Base-by-base conservation (phyloP, 37 sponge, comb jelly and placozoan species). In the Ianthella basta region DNA sequence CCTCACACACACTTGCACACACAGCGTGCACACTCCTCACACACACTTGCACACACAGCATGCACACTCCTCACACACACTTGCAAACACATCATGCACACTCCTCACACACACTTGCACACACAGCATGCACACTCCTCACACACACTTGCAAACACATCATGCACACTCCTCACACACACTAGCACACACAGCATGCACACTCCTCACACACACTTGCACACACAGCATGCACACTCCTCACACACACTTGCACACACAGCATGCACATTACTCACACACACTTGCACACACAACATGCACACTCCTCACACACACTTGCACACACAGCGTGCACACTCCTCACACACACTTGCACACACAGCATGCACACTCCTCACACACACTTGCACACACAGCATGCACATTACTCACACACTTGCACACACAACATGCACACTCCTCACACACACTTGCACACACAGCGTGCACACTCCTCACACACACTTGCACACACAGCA, bases 141-240 rank as follows among this genome's bases (percentile, higher is more conserved):
- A 44, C 50, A 60, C 60, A 81, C 60, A 75, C 56, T 70, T 73
- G 70, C 74, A 84, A 57, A 44, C 72, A 35, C 36, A 70, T 54
- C 34, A 30, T 33, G 27, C 70, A 30, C 70, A 69, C 70, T 27
- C 70, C 70, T 3, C 70, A 69, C 70, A 69, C 70, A 69, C 70
- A 69, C 70, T 3, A 29, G 27, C 70, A 69, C 70, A 69, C 70
- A 69, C 70, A n/a, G n/a, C n/a, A n/a, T n/a, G n/a, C n/a, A n/a
- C n/a, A n/a, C n/a, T n/a, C n/a, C 70, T 27, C 70, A 69, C 70
- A n/a, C 70, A 69, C 70, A 69, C 70, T 27, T 33, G 1, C 70
- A 69, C 70, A n/a, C 70, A 69, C 70, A n/a, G n/a, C 70, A 69
- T 33, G 27, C 70, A 69, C 70, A 69, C 70, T 27, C 70, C 70